Evolutionary conservation across 2,797 vertebrate genomes (phyloP), one percentile per base, ranked within the genome.

Genomic region (Hybognathus amarus): DNA sequence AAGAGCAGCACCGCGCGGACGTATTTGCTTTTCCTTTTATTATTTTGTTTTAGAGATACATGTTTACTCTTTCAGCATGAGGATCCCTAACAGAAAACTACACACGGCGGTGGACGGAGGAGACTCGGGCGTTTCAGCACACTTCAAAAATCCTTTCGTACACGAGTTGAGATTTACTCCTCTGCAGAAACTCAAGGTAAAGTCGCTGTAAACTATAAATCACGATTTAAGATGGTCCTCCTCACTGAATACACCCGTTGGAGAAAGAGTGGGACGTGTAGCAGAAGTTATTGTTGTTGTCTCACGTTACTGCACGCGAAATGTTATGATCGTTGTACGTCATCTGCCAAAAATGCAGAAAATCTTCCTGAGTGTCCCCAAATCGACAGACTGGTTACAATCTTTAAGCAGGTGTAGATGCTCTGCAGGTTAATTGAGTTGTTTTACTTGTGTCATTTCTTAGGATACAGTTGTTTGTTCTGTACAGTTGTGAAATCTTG

Each of bases 131-230:
- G 91, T 91, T 27, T 92, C 91, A 70, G 91, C 93, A 64, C 92
- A 92, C 22, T 90, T 93, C 86, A 92, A 89, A 89, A 97, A 97
- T 92, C 97, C 97, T 9, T 98, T 98, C 92, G 92, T 94, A 71
- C 97, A 97, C 90, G 93, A 96, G 86, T 93, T 96, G 84, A 95
- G 93, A 85, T 90, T 97, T 90, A 93, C 94, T 88, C 69, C 90
- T 82, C 85, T 93, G 82, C 94, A 96, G 88, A 97, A 96, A 94
- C 92, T 96, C 88, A 95, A 96, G 96, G 97, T 98, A 93, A 92
- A 91, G 70, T 8, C 22, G 5, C 54, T 22, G n/a, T 77, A 70
- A 15, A 71, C 59, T 38, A 3, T 38, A 54, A 54, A 40, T 47
- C 27, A 52, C 2, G 45, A 15, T 50, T 70, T 10, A 15, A 30